A percentile compares a stretch with the other conserved stretches of the same genome.
Evolutionary conservation across 2,113 vertebrate genomes (phyloP).

Genomic region (Carassius gibelio): DNA sequence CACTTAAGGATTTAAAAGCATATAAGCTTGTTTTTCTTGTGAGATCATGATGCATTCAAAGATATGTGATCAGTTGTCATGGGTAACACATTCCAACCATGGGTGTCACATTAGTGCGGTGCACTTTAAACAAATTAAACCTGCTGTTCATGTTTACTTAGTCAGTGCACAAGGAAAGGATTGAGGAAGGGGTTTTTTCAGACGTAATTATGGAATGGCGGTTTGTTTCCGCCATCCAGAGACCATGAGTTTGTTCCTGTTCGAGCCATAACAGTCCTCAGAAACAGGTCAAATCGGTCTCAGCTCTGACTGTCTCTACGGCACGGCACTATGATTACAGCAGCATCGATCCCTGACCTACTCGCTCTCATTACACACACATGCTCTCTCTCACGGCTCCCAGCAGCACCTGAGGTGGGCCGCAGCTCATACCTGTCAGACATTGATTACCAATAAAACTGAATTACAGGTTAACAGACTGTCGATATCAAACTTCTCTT

Average conservation of each 20-base stretch:
- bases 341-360: conserved; percentile 25
- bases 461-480: conserved; percentile 24
- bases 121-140: conserved; percentile 10
- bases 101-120: not conserved
- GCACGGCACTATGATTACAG: conserved; percentile 40
- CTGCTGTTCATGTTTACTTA: conserved; percentile 3
- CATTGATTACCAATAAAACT: conserved; percentile 35
- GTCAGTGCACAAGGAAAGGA: not conserved
- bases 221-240: not conserved
- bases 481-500: not conserved
- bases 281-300: conserved; percentile 8
- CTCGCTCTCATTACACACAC: not conserved
- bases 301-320: not conserved
- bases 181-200: not conserved
- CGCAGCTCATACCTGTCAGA: not conserved
- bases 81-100: not conserved
- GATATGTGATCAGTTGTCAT: not conserved
- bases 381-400: not conserved
- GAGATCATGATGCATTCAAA: not conserved
- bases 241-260: not conserved
- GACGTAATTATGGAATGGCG: not conserved
- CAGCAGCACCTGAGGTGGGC: not conserved
- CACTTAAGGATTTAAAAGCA: not conserved
- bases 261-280: not conserved
- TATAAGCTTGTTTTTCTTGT: not conserved